phyloP scores from a whole-genome alignment of 53 echinoderm and acorn worm species.

The Holothuria scabra region DNA sequence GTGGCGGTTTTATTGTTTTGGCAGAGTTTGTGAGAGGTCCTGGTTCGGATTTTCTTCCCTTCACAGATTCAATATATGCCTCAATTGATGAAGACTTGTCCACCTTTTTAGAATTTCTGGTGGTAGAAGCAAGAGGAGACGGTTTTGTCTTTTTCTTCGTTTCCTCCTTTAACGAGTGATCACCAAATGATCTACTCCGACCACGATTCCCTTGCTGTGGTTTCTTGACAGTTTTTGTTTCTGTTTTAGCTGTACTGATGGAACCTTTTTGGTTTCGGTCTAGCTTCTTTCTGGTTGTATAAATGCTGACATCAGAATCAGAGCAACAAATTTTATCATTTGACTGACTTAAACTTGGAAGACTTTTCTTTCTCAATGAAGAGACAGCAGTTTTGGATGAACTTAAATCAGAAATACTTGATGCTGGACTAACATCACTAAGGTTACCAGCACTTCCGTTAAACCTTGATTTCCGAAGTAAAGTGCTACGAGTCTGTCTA shows the following conservation, averaged over 20 bases:
- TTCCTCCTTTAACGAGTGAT: not conserved
- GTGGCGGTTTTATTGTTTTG: not conserved
- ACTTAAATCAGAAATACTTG: slow-evolving; percentile 94
- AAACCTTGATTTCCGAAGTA: slow-evolving; percentile 91
- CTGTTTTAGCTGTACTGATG: not conserved
- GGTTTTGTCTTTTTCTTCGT: slow-evolving; percentile 7
- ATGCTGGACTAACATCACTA: slow-evolving; percentile 90
- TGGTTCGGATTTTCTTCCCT: slow-evolving; percentile 6
- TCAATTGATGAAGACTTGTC: slow-evolving; percentile 5
- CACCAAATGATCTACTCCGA: slow-evolving; percentile 19
- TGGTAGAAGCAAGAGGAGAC: not conserved
- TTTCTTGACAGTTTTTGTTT: slow-evolving; percentile 2
- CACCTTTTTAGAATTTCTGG: not conserved
- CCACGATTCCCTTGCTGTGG: not conserved
- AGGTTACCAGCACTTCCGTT: slow-evolving; percentile 76
- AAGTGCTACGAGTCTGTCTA: slow-evolving; percentile 93
- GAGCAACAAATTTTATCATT: not conserved
- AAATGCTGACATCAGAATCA: slow-evolving; percentile 24
- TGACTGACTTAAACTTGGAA: slow-evolving; percentile 6
- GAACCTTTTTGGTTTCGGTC: slow-evolving; percentile 2
- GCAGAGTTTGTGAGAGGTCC: not conserved
- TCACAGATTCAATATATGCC: slow-evolving; percentile 40
- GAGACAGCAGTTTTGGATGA: slow-evolving; percentile 61
- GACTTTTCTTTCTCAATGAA: slow-evolving; percentile 32
- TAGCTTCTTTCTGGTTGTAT: slow-evolving; percentile 13